Evolutionary conservation across 1,140 invertebrate genomes (phyloP).

Genomic region (Drosophila lowei): DNA sequence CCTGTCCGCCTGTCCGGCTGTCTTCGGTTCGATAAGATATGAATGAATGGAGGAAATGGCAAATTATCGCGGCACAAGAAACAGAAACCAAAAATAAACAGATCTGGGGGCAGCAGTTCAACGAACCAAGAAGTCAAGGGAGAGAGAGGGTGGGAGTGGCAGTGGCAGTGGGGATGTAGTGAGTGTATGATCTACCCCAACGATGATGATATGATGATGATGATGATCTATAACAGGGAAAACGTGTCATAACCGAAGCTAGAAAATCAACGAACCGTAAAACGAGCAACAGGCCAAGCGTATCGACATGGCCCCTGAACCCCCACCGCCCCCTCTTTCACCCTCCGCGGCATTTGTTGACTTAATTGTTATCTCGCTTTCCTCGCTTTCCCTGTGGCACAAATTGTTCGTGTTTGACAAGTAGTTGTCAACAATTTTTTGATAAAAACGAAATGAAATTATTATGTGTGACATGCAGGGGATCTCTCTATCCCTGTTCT

Average conservation of each 20-base stretch:
- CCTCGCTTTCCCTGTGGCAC: conserved; percentile 46
- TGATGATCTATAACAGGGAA: conserved; percentile 48
- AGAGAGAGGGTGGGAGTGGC: background rate
- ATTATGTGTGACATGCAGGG: conserved; percentile 57
- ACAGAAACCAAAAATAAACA: conserved; percentile 9
- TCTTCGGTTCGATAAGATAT: conserved; percentile 38
- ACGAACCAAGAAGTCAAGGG: conserved; percentile 30
- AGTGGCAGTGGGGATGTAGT: background rate
- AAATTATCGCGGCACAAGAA: conserved; percentile 20
- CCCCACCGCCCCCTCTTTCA: background rate
- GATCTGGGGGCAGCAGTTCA: conserved; percentile 27
- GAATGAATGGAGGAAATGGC: conserved; percentile 24
- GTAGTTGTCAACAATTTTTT: conserved; percentile 73
- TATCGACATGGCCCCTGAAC: conserved; percentile 41
- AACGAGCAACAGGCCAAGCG: conserved; percentile 60
- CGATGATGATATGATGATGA: conserved; percentile 10
- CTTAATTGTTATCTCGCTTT: conserved; percentile 71
- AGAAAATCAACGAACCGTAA: conserved; percentile 72
- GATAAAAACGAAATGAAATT: conserved; percentile 62
- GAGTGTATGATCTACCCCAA: conserved; percentile 31
- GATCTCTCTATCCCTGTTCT: background rate
- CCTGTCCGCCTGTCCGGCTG: no score
- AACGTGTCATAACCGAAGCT: conserved; percentile 68
- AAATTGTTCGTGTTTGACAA: conserved; percentile 79
- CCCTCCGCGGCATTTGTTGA: conserved; percentile 49